Conservation (phyloP, 2,888 invertebrate species). For the Parelbella ahira region DNA sequence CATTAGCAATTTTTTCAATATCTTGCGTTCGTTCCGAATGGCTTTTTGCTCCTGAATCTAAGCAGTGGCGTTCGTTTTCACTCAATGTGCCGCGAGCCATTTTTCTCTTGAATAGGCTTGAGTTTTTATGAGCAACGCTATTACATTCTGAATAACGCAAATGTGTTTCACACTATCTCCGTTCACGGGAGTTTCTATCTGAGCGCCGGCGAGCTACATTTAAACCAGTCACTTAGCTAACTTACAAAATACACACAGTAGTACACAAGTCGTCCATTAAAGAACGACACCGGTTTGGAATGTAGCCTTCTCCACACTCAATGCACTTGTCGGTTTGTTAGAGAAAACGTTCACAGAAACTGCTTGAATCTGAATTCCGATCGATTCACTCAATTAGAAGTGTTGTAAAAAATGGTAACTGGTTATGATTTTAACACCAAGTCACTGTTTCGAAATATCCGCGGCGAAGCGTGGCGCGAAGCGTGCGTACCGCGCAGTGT, state of each 20-base stretch:
- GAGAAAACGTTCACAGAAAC: conserved; percentile 48
- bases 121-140: conserved; percentile 36
- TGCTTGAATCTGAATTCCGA: conserved; percentile 37
- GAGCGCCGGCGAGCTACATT: conserved; percentile 36
- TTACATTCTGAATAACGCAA: conserved; percentile 42
- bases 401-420: conserved; percentile 34
- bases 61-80: conserved; percentile 69
- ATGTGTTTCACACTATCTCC: conserved; percentile 35
- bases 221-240: conserved; percentile 56
- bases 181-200: conserved; percentile 38
- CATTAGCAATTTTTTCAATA: conserved; percentile 52
- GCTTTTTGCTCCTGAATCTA: conserved; percentile 60
- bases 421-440: conserved; percentile 44
- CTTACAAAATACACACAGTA: conserved; percentile 62
- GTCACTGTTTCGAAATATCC: conserved; percentile 37
- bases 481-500: conserved; percentile 45
- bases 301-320: conserved; percentile 70
- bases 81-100: conserved; percentile 73
- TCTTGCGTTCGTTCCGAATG: conserved; percentile 62
- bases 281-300: conserved; percentile 78
- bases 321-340: conserved; percentile 59
- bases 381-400: conserved; percentile 39
- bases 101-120: conserved; percentile 40
- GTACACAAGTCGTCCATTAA: conserved; percentile 73
- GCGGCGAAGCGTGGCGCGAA: conserved; percentile 34